Evolutionary conservation across 2,888 invertebrate genomes (phyloP), one percentile per base, ranked within the genome.

Genomic region (Protula sp.): DNA sequence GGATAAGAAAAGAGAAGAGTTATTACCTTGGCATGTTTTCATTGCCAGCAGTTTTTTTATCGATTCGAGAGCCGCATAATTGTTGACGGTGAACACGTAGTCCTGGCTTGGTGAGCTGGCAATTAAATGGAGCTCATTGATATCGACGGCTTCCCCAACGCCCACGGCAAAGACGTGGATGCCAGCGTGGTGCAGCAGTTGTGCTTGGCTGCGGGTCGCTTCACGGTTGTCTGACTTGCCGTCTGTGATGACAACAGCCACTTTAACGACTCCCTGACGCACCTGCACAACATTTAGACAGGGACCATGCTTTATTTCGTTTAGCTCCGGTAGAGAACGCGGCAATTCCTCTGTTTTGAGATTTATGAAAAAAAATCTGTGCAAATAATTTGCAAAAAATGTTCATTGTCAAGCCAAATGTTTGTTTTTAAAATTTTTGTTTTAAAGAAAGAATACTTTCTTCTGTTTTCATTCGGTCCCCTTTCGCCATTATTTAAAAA

Each of bases 111-210:
- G 74, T 47, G 68, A 63, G 60, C 72, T 74, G 30, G 76, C 74
- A 47, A 77, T 75, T 53, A 67, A 69, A 29, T 60, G 58, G 22
- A 78, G 67, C 59, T 78, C 76, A 2, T 63, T 60, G 51, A 59
- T 63, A 50, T 74, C 72, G 3, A 72, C 68, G 19, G 68, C 65
- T n/a, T 59, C 63, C 1, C 78, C 78, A 2, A 78, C 75, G 1
- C 78, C 78, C 30, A 78, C 72, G 38, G 77, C 72, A 60, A 77
- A 77, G 51, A 78, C 54, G 57, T 74, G 70, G 48, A 76, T 74
- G 3, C 74, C 74, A 9, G 67, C 68, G 22, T 70, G 62, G 1
- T 64, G 58, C 0, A 70, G 71, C 27, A 65, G 67, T 19, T 57
- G 29, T 2, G 76, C 74, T 26, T 72, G 70, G 2, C 48, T 29